Evolutionary conservation across 2,797 vertebrate genomes (phyloP), one percentile per base, ranked within the genome.

Genomic region (Notoglanidium macrostoma): DNA sequence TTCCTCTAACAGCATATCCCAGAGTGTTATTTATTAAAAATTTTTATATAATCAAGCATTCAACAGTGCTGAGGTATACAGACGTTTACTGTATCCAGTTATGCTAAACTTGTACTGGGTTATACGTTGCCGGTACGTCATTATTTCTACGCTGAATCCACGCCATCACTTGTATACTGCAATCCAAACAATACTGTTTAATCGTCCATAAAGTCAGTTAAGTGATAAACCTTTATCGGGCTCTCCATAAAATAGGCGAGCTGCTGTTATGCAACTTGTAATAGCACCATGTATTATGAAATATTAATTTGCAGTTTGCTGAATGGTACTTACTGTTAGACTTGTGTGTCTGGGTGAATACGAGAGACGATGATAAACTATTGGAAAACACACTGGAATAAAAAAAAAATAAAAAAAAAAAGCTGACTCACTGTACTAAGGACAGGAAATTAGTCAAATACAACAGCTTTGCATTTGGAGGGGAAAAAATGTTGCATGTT

Each of bases 271-370:
- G 49, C 54, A 85, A 55, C 29, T 55, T 73, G 21, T 84, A 72
- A 35, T 15, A 51, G 55, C 57, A 49, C 14, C 2, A 23, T 85
- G 72, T n/a, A 76, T 63, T 85, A 85, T 85, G 35, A 76, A 85
- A 76, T 46, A 74, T 74, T 76, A 21, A 76, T 85, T 85, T 61
- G 55, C 68, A 76, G 55, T 61, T 59, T 85, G 70, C 35, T 76
- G 54, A 46, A 85, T 23, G n/a, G 46, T 83, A 14, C n/a, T 68
- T 68, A 54, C n/a, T 67, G 63, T 51, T 83, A 35, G 63, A 67
- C 63, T 54, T 35, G 11, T 32, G 80, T 35, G 15, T 67, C 46
- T 6, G 63, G 32, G 44, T 51, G 44, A 83, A 68, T 83, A 12
- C n/a, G 14, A 68, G n/a, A 83, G 81, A 51, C 12, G 46, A 67